phyloP scores from a whole-genome alignment of 2,113 vertebrate species.

The Meriones unguiculatus region DNA sequence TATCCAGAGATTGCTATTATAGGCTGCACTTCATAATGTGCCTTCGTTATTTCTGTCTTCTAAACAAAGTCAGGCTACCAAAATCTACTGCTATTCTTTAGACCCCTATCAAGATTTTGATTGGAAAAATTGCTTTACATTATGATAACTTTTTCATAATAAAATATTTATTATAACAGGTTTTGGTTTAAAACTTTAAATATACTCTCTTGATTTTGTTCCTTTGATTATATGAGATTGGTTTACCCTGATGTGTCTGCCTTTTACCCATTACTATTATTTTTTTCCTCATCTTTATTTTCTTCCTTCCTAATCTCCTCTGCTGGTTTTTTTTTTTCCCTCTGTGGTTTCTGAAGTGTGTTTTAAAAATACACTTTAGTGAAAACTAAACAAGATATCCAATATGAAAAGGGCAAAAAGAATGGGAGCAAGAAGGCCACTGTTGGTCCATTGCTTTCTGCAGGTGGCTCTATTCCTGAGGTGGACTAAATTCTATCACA shows the following conservation, averaged over 20 bases:
- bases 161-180: background rate
- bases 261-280: background rate
- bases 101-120: constrained; percentile 20
- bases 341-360: background rate
- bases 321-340: background rate
- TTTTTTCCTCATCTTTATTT: background rate
- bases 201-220: background rate
- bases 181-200: constrained; percentile 7
- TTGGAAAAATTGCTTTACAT: background rate
- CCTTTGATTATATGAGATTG: background rate
- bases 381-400: background rate
- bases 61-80: background rate
- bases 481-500: background rate
- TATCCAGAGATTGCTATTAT: constrained; percentile 38
- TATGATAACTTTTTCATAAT: constrained; percentile 28
- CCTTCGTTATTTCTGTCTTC: background rate
- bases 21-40: background rate
- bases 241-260: background rate
- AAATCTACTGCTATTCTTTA: background rate
- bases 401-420: background rate
- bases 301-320: background rate
- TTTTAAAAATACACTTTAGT: background rate
- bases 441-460: background rate
- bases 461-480: background rate
- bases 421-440: background rate